Conservation (phyloP, 64 coral and sea anemone genomes). For the Porites lutea region DNA sequence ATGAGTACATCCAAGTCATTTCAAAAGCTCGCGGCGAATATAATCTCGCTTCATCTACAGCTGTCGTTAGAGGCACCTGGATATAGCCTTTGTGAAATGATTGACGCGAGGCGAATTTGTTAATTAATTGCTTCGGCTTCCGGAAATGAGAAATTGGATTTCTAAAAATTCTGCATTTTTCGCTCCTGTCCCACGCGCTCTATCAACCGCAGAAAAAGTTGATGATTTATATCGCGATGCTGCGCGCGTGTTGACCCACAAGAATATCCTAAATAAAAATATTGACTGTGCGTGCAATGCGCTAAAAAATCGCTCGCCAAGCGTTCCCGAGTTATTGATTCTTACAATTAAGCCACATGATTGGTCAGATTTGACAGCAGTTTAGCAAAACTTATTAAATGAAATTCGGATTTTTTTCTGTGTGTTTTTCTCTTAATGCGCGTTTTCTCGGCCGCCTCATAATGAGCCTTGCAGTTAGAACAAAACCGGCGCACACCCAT, state of each 20-base stretch:
- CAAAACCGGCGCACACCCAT: constrained; percentile 38
- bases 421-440: constrained; percentile 35
- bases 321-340: constrained; percentile 58
- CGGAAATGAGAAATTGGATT: constrained; percentile 99
- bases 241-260: not conserved
- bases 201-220: constrained; percentile 9
- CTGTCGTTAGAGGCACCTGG: constrained; percentile 94
- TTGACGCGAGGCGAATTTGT: constrained; percentile 98
- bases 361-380: constrained; percentile 84
- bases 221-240: constrained; percentile 1
- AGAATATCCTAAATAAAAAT: constrained; percentile 62
- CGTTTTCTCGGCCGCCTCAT: constrained; percentile 41
- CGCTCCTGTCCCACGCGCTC: constrained; percentile 84
- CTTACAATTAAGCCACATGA: constrained; percentile 76
- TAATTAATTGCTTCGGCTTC: constrained; percentile 99
- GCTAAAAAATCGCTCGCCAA: constrained; percentile 42
- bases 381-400: constrained; percentile 92
- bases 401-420: constrained; percentile 67
- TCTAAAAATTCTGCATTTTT: constrained; percentile 89
- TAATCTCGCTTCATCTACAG: constrained; percentile 73
- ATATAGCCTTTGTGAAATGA: constrained; percentile 97
- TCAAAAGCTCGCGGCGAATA: constrained; percentile 8
- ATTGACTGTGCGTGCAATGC: constrained; percentile 50
- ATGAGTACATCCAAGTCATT: constrained; percentile 35
- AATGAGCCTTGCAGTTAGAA: constrained; percentile 62